Base-by-base conservation (phyloP, 2,888 invertebrate genomes). In the Cenopis cana region DNA sequence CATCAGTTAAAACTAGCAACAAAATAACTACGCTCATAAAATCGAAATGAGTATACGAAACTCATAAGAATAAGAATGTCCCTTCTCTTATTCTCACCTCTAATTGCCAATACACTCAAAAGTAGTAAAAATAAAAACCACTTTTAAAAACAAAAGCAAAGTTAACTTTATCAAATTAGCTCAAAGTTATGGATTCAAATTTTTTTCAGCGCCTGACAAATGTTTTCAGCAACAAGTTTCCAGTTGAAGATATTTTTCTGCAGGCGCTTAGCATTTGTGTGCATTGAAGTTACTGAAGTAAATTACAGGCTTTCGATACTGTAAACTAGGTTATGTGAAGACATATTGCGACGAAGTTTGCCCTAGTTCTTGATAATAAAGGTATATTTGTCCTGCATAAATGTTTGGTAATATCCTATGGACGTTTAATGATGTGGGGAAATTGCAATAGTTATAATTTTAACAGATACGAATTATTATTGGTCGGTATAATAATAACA, bases 311-410 rank as follows among this genome's bases (percentile, higher is more conserved):
- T 49, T 24, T 38, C 18, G 57, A 20, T 38, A 38, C 11, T 11
- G 18, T 57, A 41, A 12, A 62, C 18, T 52, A 52, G 36, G 49
- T 36, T 17, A 33, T 18, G 18, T 17, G 61, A 49, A 61, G 46
- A n/a, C 46, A 29, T 61, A 46, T 24, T 17, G 49, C 29, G 18
- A 36, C 17, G 9, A 50, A 61, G 17, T 50, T 33, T 62, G 62
- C 50, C 50, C 62, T 50, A 62, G 49, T 36, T 24, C 33, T 50
- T 33, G 33, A 33, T 33, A 18, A 50, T 50, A 50, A n/a, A 50
- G 2, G 29, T 18, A 11, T 50, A 50, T 50, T 50, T 11, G 14
- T 18, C 41, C 24, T 46, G 20, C 46, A 60, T 24, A 18, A 11
- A n/a, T 36, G 20, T 59, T 38, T 24, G 20, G 41, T 41, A 59